These are phyloP conservation scores for Acanthurus leucopareius DNA, from an alignment of 2,797 vertebrate genomes.

Conservation along the genomic window DNA sequence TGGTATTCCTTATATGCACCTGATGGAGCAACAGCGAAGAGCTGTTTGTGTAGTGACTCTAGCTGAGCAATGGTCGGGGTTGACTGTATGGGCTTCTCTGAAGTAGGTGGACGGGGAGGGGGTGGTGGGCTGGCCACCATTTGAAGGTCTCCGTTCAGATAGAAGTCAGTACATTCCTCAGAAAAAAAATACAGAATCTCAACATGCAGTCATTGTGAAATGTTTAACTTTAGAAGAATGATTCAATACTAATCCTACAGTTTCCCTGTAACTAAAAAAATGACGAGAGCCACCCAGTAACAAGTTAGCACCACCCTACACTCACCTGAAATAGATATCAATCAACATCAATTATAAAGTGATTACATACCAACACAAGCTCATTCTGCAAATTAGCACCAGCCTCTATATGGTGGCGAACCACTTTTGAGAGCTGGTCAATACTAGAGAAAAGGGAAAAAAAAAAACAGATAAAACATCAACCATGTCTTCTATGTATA, in stretches of 20 bases:
- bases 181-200: conserved; percentile 1
- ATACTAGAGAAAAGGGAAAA: conserved; percentile 81
- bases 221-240: background rate
- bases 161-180: conserved; percentile 85
- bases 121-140: conserved; percentile 79
- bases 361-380: conserved; percentile 83
- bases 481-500: background rate
- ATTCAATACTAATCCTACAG: background rate
- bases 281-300: background rate
- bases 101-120: conserved; percentile 63
- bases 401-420: conserved; percentile 88
- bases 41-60: conserved; percentile 83
- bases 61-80: conserved; percentile 88
- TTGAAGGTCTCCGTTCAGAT: conserved; percentile 84
- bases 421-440: conserved; percentile 87
- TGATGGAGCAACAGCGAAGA: conserved; percentile 87
- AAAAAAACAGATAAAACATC: background rate
- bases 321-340: background rate
- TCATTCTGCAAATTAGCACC: conserved; percentile 86
- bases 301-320: background rate
- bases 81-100: conserved; percentile 79
- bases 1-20: conserved; percentile 76
- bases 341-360: background rate
- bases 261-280: background rate
- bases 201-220: background rate